Conservation (phyloP, 1,140 invertebrate species). For the Bombus waltoni region DNA sequence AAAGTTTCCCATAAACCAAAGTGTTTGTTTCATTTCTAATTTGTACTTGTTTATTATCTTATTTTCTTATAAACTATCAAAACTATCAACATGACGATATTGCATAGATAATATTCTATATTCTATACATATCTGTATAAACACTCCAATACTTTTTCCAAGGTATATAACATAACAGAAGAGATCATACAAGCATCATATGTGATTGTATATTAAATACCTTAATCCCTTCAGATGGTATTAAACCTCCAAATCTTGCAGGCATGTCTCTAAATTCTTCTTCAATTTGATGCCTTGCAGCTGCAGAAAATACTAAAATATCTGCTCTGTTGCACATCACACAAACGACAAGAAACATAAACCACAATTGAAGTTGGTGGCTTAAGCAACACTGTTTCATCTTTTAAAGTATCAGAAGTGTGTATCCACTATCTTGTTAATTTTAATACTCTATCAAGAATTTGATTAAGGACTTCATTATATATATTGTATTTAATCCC, state of each 20-base stretch:
- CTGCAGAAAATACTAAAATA: conserved; percentile 81
- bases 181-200: neutral
- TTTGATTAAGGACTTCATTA: conserved; percentile 43
- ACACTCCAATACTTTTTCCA: neutral
- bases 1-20: conserved; percentile 62
- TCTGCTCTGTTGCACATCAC: conserved; percentile 77
- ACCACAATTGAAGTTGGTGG: conserved; percentile 69
- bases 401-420: conserved; percentile 58
- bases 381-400: conserved; percentile 71
- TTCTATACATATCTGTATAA: neutral
- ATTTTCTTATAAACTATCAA: neutral
- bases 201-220: conserved; percentile 67
- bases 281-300: conserved; percentile 82
- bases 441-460: conserved; percentile 39
- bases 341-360: conserved; percentile 65
- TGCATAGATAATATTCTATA: neutral
- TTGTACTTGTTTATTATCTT: neutral
- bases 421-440: conserved; percentile 49
- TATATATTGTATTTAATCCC: conserved; percentile 47
- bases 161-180: neutral
- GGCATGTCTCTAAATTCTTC: conserved; percentile 88
- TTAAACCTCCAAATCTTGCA: conserved; percentile 85
- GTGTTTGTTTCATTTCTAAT: neutral
- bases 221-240: conserved; percentile 84
- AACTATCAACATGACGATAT: neutral